These are phyloP conservation scores for Cotesia glomerata DNA, from an alignment of 1,140 invertebrate species.

Conservation along the genomic window DNA sequence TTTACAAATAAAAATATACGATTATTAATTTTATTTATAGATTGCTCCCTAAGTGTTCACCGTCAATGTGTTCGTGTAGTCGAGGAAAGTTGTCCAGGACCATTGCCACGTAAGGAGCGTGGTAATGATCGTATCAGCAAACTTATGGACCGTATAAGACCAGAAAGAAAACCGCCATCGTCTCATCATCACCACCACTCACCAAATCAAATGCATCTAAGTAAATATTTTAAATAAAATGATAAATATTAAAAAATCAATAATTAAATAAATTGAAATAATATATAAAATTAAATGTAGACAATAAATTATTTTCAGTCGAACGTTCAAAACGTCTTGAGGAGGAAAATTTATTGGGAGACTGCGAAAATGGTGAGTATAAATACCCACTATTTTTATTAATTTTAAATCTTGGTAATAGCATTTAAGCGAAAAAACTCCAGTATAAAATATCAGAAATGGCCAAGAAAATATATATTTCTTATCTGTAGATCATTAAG, in stretches of 20 bases:
- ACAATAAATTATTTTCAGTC: slow-evolving; percentile 43
- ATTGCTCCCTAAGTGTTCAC: slow-evolving; percentile 89
- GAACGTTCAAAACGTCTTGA: slow-evolving; percentile 58
- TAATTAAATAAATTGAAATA: neutral
- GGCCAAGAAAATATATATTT: neutral
- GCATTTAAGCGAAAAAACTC: too few species aligned
- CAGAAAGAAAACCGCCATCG: slow-evolving; percentile 64
- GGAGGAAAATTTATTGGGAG: slow-evolving; percentile 53
- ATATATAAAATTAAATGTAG: slow-evolving; percentile 10
- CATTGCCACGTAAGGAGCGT: slow-evolving; percentile 73
- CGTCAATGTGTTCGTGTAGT: slow-evolving; percentile 80
- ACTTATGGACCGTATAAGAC: slow-evolving; percentile 77
- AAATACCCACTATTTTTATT: neutral
- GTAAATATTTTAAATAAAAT: slow-evolving; percentile 41
- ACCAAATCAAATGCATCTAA: slow-evolving; percentile 54
- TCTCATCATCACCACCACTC: slow-evolving; percentile 50
- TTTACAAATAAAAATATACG: too few species aligned
- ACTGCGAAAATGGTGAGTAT: slow-evolving; percentile 61
- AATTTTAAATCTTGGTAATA: neutral
- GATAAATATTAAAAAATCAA: neutral
- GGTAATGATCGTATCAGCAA: slow-evolving; percentile 74
- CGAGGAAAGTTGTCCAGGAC: slow-evolving; percentile 85
- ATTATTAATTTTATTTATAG: slow-evolving; percentile 58
- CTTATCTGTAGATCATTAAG: slow-evolving; percentile 5
- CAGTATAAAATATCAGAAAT: neutral